Evolutionary conservation across 2,888 invertebrate genomes (phyloP).

Genomic region (Polyommatus icarus): DNA sequence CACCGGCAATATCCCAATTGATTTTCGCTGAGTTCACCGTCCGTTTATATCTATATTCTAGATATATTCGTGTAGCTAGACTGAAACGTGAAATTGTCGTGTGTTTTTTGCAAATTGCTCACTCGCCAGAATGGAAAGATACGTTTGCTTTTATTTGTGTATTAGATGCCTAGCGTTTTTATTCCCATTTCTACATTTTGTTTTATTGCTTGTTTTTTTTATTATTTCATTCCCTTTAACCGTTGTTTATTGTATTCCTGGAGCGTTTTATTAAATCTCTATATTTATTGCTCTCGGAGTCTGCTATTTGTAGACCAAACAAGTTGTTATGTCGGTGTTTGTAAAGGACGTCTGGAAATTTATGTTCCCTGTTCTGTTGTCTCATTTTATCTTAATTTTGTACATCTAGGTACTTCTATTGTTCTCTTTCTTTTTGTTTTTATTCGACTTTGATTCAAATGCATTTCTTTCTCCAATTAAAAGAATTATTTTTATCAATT

Average conservation of each 20-base stretch:
- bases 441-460: neutral
- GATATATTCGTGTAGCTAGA: conserved; percentile 31
- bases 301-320: conserved; percentile 27
- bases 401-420: neutral
- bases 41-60: conserved; percentile 11
- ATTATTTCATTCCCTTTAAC: conserved; percentile 31
- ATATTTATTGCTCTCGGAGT: conserved; percentile 27
- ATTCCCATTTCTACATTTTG: conserved; percentile 26
- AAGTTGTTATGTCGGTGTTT: conserved; percentile 23
- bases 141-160: conserved; percentile 32
- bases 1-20: conserved; percentile 42
- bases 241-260: conserved; percentile 15
- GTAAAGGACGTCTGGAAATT: conserved; percentile 12
- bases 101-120: conserved; percentile 35
- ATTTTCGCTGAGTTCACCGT: conserved; percentile 39
- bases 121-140: conserved; percentile 33
- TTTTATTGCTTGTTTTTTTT: conserved; percentile 25
- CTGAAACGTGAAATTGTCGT: conserved; percentile 32
- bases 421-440: neutral
- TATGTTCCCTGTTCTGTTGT: neutral
- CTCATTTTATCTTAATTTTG: neutral
- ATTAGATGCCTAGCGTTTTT: conserved; percentile 31
- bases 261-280: conserved; percentile 29
- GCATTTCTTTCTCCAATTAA: neutral
- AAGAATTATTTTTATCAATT: neutral